Conservation (phyloP, 1,140 invertebrate species). For the Condylostylus longicornis region DNA sequence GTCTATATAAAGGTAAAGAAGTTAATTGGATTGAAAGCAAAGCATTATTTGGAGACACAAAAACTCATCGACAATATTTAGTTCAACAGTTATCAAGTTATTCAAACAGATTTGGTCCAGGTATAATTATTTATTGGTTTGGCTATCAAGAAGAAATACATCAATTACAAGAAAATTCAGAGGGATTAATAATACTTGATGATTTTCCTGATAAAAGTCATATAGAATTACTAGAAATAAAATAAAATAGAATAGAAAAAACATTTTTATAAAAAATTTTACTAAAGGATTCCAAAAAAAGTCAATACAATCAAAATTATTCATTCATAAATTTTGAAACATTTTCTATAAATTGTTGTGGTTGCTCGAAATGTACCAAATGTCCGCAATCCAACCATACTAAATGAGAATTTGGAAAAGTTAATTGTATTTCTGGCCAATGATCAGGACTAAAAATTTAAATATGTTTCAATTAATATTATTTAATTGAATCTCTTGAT, state of each 20-base stretch:
- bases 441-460: slow-evolving; percentile 43
- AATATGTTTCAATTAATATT: slow-evolving; percentile 10
- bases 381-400: slow-evolving; percentile 69
- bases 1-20: slow-evolving; percentile 69
- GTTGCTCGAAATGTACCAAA: slow-evolving; percentile 85
- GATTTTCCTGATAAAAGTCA: slow-evolving; percentile 39
- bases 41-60: slow-evolving; percentile 76
- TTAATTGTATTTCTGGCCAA: slow-evolving; percentile 46
- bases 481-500: too few relatives aligned
- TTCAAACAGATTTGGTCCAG: slow-evolving; percentile 88
- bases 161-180: slow-evolving; percentile 40
- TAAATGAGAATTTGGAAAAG: slow-evolving; percentile 65
- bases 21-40: slow-evolving; percentile 96
- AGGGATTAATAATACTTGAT: slow-evolving; percentile 46
- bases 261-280: too few relatives aligned
- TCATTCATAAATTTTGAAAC: slow-evolving; percentile 37
- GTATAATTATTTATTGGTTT: slow-evolving; percentile 93
- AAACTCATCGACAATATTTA: slow-evolving; percentile 68
- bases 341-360: slow-evolving; percentile 56
- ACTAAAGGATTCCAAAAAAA: too few relatives aligned
- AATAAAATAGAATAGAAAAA: background rate
- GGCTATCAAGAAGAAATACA: slow-evolving; percentile 65
- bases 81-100: slow-evolving; percentile 80
- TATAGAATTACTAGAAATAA: slow-evolving; percentile 22
- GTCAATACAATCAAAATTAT: too few relatives aligned